These are phyloP conservation scores for Festucalex cinctus DNA, from an alignment of 2,113 vertebrate species.

Conservation along the genomic window DNA sequence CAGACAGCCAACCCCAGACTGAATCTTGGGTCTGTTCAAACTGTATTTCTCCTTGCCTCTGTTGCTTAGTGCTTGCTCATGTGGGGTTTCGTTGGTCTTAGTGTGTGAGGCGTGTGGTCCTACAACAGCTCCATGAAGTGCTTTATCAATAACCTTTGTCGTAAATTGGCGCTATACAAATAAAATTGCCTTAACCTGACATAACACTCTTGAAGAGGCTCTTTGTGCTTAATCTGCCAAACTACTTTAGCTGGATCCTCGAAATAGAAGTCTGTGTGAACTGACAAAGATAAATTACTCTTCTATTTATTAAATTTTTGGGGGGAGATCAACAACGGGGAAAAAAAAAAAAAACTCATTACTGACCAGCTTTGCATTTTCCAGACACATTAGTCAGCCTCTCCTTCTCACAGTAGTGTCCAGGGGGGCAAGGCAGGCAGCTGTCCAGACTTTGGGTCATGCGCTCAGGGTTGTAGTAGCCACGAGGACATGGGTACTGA, in stretches of 20 bases:
- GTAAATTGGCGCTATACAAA: neutral
- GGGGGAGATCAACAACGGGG: conserved; percentile 21
- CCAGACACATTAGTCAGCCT: conserved; percentile 81
- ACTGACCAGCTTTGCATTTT: conserved; percentile 84
- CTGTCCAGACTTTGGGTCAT: conserved; percentile 90
- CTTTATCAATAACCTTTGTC: neutral
- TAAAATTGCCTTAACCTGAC: neutral
- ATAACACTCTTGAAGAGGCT: neutral
- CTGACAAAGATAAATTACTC: conserved; percentile 26
- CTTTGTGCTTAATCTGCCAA: conserved; percentile 10
- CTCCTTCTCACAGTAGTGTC: conserved; percentile 87
- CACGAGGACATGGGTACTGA: conserved; percentile 88
- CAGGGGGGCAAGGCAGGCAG: conserved; percentile 88
- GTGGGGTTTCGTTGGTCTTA: neutral
- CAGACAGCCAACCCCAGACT: too few relatives aligned
- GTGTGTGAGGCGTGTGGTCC: too few relatives aligned
- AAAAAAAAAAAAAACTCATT: conserved; percentile 23
- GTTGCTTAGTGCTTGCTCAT: neutral
- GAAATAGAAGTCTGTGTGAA: conserved; percentile 18
- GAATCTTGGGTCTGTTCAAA: neutral
- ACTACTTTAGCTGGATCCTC: neutral
- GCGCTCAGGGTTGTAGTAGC: conserved; percentile 91
- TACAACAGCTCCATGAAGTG: too few relatives aligned
- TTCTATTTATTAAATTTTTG: conserved; percentile 6
- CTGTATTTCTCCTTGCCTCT: neutral